phyloP scores from a whole-genome alignment of 2,113 vertebrate genomes.

The Saimiri boliviensis region DNA sequence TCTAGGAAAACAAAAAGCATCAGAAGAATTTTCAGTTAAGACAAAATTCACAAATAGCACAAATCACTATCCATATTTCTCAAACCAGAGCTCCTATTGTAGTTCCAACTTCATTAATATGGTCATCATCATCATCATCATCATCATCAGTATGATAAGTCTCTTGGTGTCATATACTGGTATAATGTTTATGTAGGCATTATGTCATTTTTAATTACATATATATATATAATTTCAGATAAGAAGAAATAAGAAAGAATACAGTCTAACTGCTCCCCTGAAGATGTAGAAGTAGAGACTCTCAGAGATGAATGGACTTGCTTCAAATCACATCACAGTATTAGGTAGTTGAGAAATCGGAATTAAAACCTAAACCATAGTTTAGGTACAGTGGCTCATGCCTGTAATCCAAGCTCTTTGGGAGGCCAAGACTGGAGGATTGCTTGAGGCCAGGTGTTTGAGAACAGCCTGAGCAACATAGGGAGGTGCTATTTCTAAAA shows the following conservation, averaged over 20 bases:
- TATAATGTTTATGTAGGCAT: not conserved
- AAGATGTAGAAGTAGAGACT: not conserved
- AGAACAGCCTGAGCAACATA: not conserved
- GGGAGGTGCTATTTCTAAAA: not conserved
- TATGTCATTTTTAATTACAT: not conserved
- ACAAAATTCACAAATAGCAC: not conserved
- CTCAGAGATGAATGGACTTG: not conserved
- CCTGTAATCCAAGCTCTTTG: not conserved
- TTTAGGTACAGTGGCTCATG: accelerated
- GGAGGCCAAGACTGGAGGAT: not conserved
- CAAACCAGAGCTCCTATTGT: accelerated
- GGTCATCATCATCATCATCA: not conserved
- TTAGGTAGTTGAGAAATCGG: not conserved
- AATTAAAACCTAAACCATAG: not conserved
- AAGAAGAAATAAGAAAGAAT: not conserved
- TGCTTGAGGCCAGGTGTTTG: not conserved
- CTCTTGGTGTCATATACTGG: not conserved
- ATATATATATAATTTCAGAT: not conserved
- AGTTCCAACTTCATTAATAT: not conserved
- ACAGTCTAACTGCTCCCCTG: not conserved
- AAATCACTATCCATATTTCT: not conserved
- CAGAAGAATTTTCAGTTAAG: not conserved
- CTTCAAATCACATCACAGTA: not conserved
- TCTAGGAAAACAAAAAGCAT: not conserved
- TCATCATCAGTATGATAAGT: too few relatives aligned